These are phyloP conservation scores for Drosophila nigricruria DNA, from an alignment of 2,888 invertebrate species.

Conservation along the genomic window DNA sequence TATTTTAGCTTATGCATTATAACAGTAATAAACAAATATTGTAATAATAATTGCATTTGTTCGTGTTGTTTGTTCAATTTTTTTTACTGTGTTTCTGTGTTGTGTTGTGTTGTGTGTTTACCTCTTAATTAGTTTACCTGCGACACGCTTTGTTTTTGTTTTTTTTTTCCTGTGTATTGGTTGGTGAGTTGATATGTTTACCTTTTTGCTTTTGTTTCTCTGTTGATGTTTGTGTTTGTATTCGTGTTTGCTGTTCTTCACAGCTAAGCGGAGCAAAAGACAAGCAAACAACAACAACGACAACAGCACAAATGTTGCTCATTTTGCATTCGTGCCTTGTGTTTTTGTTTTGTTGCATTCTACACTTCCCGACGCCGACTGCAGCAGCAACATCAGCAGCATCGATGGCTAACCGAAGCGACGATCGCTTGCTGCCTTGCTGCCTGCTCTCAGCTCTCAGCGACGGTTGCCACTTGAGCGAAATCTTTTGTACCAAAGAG, in stretches of 20 bases:
- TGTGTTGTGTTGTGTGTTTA: slow-evolving; percentile 53
- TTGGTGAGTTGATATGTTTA: slow-evolving; percentile 57
- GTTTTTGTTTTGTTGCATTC: slow-evolving; percentile 32
- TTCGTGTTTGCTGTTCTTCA: slow-evolving; percentile 21
- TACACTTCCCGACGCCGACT: slow-evolving; percentile 27
- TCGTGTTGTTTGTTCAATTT: slow-evolving; percentile 46
- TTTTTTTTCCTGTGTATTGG: slow-evolving; percentile 19
- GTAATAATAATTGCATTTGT: slow-evolving; percentile 44
- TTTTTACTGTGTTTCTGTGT: slow-evolving; percentile 37
- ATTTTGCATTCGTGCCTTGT: slow-evolving; percentile 34
- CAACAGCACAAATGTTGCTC: slow-evolving; percentile 29
- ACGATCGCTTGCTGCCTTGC: slow-evolving; percentile 30
- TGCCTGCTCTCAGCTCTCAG: slow-evolving; percentile 13
- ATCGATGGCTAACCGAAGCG: slow-evolving; percentile 12
- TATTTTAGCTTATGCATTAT: slow-evolving; percentile 32
- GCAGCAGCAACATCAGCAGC: slow-evolving; percentile 23
- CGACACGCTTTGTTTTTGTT: slow-evolving; percentile 65
- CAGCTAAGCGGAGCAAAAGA: slow-evolving; percentile 12
- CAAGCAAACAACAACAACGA: slow-evolving; percentile 8
- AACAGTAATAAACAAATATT: slow-evolving; percentile 26
- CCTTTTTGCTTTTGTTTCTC: slow-evolving; percentile 19
- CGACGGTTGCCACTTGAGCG: slow-evolving; percentile 11
- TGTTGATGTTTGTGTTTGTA: slow-evolving; percentile 15
- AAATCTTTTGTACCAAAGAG: slow-evolving; percentile 7
- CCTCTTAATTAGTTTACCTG: slow-evolving; percentile 69